A percentile compares a stretch with the other conserved stretches of the same genome.
These are phyloP conservation scores for Aurelia aurita DNA, from an alignment of 30 jellyfish, hydroid and myxozoan genomes.

Conservation along the genomic window DNA sequence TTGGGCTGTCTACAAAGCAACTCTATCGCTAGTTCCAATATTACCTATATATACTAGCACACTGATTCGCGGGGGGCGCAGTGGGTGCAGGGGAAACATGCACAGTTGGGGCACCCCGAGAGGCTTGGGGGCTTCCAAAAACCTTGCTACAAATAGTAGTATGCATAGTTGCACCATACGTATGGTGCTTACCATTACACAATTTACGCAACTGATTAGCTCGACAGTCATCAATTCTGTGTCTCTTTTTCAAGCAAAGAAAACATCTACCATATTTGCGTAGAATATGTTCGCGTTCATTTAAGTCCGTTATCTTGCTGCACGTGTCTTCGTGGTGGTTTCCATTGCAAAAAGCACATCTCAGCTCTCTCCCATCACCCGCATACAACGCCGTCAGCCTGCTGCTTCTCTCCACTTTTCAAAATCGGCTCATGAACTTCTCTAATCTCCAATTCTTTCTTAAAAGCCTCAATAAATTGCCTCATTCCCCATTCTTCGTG, in stretches of 20 bases:
- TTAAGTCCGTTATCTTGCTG: not conserved
- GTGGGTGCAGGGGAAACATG: not conserved
- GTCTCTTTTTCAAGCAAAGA: not conserved
- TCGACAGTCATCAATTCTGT: not conserved
- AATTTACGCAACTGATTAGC: not conserved
- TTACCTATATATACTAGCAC: not conserved
- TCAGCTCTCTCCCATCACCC: not conserved
- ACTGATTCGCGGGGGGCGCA: not conserved
- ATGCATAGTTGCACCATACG: too few relatives aligned
- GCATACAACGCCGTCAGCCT: not conserved
- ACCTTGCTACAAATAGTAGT: not conserved
- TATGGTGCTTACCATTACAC: too few relatives aligned
- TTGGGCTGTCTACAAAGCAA: not conserved
- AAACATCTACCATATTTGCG: not conserved
- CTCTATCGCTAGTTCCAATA: not conserved
- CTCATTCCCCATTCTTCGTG: too few relatives aligned
- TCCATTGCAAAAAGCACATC: not conserved
- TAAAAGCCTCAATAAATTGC: too few relatives aligned
- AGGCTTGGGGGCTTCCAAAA: not conserved
- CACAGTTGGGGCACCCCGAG: not conserved
- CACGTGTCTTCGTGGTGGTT: not conserved
- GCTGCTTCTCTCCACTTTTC: not conserved
- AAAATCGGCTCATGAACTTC: not conserved
- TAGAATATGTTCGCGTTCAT: not conserved
- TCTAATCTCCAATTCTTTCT: too few relatives aligned